A percentile compares a stretch with the other conserved stretches of the same genome.
Conservation (phyloP, 2,888 invertebrate species). For the Melinaea marsaeus region DNA sequence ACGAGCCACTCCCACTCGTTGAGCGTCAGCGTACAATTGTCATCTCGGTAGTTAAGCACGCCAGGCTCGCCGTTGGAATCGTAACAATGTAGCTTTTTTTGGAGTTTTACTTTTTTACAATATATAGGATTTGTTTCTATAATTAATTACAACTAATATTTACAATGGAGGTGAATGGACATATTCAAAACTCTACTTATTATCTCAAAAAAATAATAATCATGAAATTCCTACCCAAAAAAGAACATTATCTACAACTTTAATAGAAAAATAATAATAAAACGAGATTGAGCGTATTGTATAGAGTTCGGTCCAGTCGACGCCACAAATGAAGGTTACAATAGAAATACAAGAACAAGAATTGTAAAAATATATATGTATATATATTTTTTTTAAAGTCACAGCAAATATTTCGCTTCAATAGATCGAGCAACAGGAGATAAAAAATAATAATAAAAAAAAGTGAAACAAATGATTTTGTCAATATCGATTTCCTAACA, state of each 20-base stretch:
- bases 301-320: conserved; percentile 15
- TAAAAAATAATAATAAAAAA: neutral
- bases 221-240: conserved; percentile 72
- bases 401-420: conserved; percentile 8
- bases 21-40: conserved; percentile 65
- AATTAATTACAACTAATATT: conserved; percentile 78
- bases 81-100: conserved; percentile 76
- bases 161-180: conserved; percentile 78
- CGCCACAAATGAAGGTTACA: conserved; percentile 12
- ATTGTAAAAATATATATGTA: neutral
- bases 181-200: conserved; percentile 72
- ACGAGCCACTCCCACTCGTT: conserved; percentile 39
- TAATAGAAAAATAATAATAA: conserved; percentile 43
- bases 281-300: conserved; percentile 42
- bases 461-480: neutral
- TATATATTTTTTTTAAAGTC: neutral
- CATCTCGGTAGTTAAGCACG: conserved; percentile 58
- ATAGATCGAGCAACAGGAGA: neutral
- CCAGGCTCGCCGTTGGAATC: conserved; percentile 61
- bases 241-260: conserved; percentile 75
- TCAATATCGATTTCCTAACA: neutral
- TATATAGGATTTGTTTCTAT: conserved; percentile 78
- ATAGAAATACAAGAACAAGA: neutral
- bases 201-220: conserved; percentile 58
- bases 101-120: conserved; percentile 76